Conservation (phyloP, 2,888 invertebrate genomes). For the Tubulanus polymorphus region DNA sequence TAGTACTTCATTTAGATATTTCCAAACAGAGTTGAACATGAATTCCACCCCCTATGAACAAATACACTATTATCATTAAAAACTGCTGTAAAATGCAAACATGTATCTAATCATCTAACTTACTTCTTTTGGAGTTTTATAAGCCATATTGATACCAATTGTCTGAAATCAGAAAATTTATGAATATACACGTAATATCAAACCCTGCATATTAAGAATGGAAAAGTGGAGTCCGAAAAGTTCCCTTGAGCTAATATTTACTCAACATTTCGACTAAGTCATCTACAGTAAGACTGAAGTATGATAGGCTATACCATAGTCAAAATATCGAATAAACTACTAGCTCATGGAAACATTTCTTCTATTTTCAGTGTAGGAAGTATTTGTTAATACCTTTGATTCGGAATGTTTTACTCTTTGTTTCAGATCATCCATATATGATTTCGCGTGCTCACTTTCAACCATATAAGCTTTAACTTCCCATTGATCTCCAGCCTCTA, state of each 20-base stretch:
- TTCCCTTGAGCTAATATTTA: too few relatives aligned
- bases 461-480: slow-evolving; percentile 36
- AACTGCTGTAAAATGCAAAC: not conserved
- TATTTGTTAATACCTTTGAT: slow-evolving; percentile 24
- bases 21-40: slow-evolving; percentile 40
- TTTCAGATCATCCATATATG: slow-evolving; percentile 38
- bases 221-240: too few relatives aligned
- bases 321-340: too few relatives aligned
- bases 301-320: too few relatives aligned
- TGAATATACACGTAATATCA: not conserved
- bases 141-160: slow-evolving; percentile 31
- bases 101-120: not conserved
- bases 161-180: slow-evolving; percentile 26
- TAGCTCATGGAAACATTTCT: too few relatives aligned
- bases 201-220: too few relatives aligned
- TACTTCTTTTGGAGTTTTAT: slow-evolving; percentile 34
- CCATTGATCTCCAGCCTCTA: slow-evolving; percentile 31
- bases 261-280: too few relatives aligned
- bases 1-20: slow-evolving; percentile 27
- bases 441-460: slow-evolving; percentile 33
- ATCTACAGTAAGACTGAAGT: too few relatives aligned
- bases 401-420: slow-evolving; percentile 27
- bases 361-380: too few relatives aligned
- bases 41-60: slow-evolving; percentile 34
- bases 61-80: slow-evolving; percentile 4